phyloP scores from a whole-genome alignment of 1,140 invertebrate genomes.

The Drosophila melanica region DNA sequence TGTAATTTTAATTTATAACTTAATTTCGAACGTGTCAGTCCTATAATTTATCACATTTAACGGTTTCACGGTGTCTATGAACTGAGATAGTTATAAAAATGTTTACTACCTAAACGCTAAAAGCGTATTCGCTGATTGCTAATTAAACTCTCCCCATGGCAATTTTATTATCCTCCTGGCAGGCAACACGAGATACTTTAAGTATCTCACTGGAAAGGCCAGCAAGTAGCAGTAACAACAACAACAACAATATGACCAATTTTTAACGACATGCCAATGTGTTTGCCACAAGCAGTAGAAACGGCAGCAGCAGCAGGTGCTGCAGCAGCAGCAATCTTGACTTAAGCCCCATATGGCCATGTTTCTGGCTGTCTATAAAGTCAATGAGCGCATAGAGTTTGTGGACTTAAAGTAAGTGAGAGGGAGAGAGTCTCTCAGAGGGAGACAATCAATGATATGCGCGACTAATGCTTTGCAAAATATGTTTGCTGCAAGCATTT shows the following conservation, averaged over 20 bases:
- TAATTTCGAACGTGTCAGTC: no score
- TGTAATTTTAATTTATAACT: no score
- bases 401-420: slow-evolving; percentile 1
- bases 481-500: slow-evolving; percentile 55
- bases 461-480: slow-evolving; percentile 70
- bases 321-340: slow-evolving; percentile 63
- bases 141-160: neutral
- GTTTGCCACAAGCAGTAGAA: slow-evolving; percentile 20
- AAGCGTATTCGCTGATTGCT: neutral
- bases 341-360: slow-evolving; percentile 40
- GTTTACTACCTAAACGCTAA: neutral
- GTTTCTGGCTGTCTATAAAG: slow-evolving; percentile 36
- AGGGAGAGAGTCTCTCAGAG: slow-evolving; percentile 16
- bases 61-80: neutral
- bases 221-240: neutral
- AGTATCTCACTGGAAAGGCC: slow-evolving; percentile 12
- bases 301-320: slow-evolving; percentile 50
- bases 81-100: neutral
- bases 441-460: slow-evolving; percentile 66
- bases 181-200: slow-evolving; percentile 4
- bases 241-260: slow-evolving; percentile 30
- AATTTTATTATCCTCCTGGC: slow-evolving; percentile 2
- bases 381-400: slow-evolving; percentile 38
- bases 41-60: no score
- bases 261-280: slow-evolving; percentile 62